Evolutionary conservation across 2,888 invertebrate species (phyloP).

Genomic region (Conops quadrifasciatus): DNA sequence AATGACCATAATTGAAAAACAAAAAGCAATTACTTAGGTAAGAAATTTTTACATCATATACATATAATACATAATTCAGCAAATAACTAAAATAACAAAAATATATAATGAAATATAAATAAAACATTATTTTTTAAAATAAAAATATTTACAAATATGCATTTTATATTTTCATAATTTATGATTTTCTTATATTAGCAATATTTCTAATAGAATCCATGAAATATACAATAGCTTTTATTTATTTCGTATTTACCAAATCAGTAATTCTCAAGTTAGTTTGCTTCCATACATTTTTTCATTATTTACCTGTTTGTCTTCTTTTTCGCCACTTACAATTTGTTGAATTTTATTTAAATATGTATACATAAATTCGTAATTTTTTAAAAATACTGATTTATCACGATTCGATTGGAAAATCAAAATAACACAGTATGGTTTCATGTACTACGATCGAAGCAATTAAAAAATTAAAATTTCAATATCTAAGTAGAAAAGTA

Average conservation of each 20-base stretch:
- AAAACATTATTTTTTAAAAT: not conserved
- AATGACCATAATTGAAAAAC: too few species aligned
- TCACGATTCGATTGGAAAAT: not conserved
- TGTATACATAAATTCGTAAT: too few species aligned
- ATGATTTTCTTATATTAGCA: too few species aligned
- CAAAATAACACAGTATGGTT: constrained; percentile 37
- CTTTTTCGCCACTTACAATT: not conserved
- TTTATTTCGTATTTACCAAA: too few species aligned
- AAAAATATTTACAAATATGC: not conserved
- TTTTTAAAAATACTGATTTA: too few species aligned
- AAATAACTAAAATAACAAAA: too few species aligned
- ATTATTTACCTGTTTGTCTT: constrained; percentile 3
- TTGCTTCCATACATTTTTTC: constrained; percentile 8
- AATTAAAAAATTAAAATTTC: constrained; percentile 5
- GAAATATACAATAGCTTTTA: too few species aligned
- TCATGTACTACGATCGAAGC: constrained; percentile 47
- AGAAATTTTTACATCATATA: too few species aligned
- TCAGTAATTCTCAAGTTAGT: not conserved
- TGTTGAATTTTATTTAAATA: not conserved
- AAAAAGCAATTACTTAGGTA: too few species aligned
- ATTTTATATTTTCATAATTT: too few species aligned
- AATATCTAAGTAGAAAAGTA: not conserved
- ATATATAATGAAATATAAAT: not conserved
- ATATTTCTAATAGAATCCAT: too few species aligned
- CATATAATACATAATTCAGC: too few species aligned